Percentiles rank a stretch among this genome's conserved stretches.
These are phyloP conservation scores for Scleropages formosus DNA, from an alignment of 2,797 vertebrate species.

Conservation along the genomic window DNA sequence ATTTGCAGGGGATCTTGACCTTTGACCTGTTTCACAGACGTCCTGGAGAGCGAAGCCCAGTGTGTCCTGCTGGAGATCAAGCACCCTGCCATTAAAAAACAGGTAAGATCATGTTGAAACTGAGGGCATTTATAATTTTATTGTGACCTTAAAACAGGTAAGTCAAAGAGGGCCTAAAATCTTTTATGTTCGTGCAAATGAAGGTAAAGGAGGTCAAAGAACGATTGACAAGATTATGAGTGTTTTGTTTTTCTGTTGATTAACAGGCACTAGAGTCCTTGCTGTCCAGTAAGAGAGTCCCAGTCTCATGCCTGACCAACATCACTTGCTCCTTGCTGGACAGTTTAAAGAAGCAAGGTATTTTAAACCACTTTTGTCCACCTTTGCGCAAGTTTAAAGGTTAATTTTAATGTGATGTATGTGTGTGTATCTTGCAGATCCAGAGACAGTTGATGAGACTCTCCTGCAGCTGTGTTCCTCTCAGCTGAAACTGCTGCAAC, in stretches of 20 bases:
- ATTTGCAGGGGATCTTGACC: background rate
- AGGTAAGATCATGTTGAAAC: conserved; percentile 62
- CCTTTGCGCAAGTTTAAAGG: background rate
- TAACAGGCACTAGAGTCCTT: conserved; percentile 88
- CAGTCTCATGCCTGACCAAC: conserved; percentile 79
- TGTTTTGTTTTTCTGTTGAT: conserved; percentile 29
- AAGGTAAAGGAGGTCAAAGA: no score
- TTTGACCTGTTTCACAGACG: conserved; percentile 58
- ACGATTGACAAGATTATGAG: no score
- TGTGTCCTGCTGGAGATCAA: conserved; percentile 88
- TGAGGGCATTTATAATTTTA: no score
- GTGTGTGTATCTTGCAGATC: conserved; percentile 62
- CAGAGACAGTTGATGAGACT: conserved; percentile 79
- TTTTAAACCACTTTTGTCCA: background rate
- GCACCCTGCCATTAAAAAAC: conserved; percentile 91
- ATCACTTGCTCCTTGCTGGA: conserved; percentile 77
- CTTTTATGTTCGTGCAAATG: background rate
- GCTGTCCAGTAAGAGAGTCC: conserved; percentile 76
- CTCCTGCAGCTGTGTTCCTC: conserved; percentile 82
- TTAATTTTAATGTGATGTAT: background rate
- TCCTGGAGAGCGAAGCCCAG: conserved; percentile 83
- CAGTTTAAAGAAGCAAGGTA: conserved; percentile 83
- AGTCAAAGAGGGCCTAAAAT: background rate
- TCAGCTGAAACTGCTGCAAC: conserved; percentile 83
- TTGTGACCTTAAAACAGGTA: background rate